Conservation (phyloP, 2,888 invertebrate genomes). For the Drosophila anomalata region DNA sequence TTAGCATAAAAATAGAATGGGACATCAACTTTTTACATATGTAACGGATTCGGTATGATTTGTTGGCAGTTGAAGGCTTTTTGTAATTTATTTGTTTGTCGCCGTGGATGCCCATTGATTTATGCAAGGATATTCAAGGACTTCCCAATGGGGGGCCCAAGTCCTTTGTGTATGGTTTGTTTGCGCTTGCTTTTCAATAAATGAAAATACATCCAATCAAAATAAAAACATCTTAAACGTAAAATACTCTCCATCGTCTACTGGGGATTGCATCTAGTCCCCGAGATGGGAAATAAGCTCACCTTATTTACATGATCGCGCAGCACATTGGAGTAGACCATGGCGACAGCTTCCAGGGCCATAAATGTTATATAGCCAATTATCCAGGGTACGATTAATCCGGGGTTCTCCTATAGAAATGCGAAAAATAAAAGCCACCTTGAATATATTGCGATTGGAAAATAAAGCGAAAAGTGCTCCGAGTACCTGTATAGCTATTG, state of each 20-base stretch:
- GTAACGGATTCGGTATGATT: slow-evolving; percentile 56
- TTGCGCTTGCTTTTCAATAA: slow-evolving; percentile 55
- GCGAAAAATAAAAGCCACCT: slow-evolving; percentile 20
- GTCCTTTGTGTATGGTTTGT: slow-evolving; percentile 40
- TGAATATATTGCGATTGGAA: slow-evolving; percentile 19
- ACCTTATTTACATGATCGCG: slow-evolving; percentile 93
- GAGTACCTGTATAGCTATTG: slow-evolving; percentile 54
- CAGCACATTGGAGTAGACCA: slow-evolving; percentile 92
- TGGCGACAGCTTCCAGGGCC: slow-evolving; percentile 91
- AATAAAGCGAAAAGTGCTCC: slow-evolving; percentile 10
- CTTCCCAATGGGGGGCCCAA: slow-evolving; percentile 18
- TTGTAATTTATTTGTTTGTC: slow-evolving; percentile 74
- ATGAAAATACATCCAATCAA: slow-evolving; percentile 46
- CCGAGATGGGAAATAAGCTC: slow-evolving; percentile 73
- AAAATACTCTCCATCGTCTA: slow-evolving; percentile 37
- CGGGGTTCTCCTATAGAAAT: slow-evolving; percentile 88
- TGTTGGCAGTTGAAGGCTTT: slow-evolving; percentile 48
- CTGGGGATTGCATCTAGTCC: neutral
- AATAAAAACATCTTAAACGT: slow-evolving; percentile 53
- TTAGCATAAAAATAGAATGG: slow-evolving; percentile 59
- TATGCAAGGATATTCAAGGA: slow-evolving; percentile 58
- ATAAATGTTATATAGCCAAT: slow-evolving; percentile 92
- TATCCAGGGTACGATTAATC: slow-evolving; percentile 91
- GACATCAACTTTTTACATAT: slow-evolving; percentile 59
- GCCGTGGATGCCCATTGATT: slow-evolving; percentile 60